A percentile compares a stretch with the other conserved stretches of the same genome.
phyloP scores from a whole-genome alignment of 2,888 invertebrate genomes.

The Hermaeophaga mercurialis region DNA sequence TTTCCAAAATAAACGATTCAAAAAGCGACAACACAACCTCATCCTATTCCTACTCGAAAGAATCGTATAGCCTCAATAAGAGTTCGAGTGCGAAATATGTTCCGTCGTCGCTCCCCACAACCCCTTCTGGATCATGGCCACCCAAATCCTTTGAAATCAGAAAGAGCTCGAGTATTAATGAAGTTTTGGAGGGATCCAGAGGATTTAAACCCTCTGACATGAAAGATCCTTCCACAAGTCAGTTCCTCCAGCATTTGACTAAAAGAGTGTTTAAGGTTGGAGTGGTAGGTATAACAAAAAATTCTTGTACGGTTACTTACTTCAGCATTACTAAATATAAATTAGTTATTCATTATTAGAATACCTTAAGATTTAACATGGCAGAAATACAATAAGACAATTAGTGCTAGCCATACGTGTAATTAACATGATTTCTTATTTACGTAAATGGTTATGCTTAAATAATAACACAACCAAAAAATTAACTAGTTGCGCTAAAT shows the following conservation, averaged over 20 bases:
- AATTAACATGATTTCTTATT: too few species aligned
- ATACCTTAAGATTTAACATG: too few species aligned
- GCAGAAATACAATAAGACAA: too few species aligned
- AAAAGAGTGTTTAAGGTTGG: constrained; percentile 82
- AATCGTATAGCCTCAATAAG: constrained; percentile 42
- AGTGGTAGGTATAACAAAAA: constrained; percentile 67
- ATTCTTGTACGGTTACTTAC: constrained; percentile 2
- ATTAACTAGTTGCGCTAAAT: too few species aligned
- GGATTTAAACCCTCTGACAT: constrained; percentile 87
- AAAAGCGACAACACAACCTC: constrained; percentile 35
- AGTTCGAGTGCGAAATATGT: constrained; percentile 42
- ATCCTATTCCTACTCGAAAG: constrained; percentile 40
- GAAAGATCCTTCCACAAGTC: constrained; percentile 80
- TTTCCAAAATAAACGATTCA: constrained; percentile 46
- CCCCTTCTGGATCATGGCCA: constrained; percentile 38
- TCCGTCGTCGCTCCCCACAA: constrained; percentile 41
- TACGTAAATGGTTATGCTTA: too few species aligned
- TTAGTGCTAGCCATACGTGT: too few species aligned
- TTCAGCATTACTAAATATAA: too few species aligned
- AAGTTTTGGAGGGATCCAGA: constrained; percentile 70
- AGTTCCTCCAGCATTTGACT: constrained; percentile 80
- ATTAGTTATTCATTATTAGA: too few species aligned
- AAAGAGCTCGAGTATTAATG: constrained; percentile 54
- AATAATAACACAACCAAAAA: too few species aligned
- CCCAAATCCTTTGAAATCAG: constrained; percentile 41